Evolutionary conservation across 2,888 invertebrate species (phyloP), one percentile per base, ranked within the genome.

Genomic region (Euzophera pinguis): DNA sequence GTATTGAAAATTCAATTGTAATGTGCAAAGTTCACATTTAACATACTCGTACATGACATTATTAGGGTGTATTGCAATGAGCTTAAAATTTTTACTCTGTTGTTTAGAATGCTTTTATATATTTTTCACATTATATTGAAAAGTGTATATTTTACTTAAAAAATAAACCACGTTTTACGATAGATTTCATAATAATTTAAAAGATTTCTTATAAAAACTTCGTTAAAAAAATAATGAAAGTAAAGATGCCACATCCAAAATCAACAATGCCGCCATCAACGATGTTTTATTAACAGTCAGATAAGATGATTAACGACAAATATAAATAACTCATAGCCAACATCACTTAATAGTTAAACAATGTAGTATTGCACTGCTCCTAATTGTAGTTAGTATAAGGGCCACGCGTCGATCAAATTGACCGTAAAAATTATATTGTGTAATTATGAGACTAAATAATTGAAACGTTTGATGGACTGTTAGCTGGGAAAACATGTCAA

Each of bases 291-390:
- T 65, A 64, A 64, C 58, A 55, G 62, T 59, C 59, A 63, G 68
- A 71, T 73, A 63, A 64, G 64, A 79, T 80, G 71, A 81, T 78
- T 75, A 75, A 78, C 67, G 65, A 68, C 61, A 67, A 72, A 70
- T 29, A n/a, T 42, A 16, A 39, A 6, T 53, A 45, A 47, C 53
- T 48, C 34, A 17, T 35, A 32, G 47, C 34, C 12, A 7, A n/a
- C 22, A 47, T 47, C 8, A 52, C 34, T 61, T 47, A 60, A 52
- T 52, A 56, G 57, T 60, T 54, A 58, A 54, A 62, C 60, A 60
- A 61, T 57, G 35, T 47, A 39, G 53, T 61, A 65, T 61, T 10
- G 56, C 62, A 34, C 16, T 45, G 45, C 10, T 32, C 57, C 56
- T 72, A 71, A 73, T 75, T 68, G 64, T 14, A 14, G 45, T 59